phyloP scores from a whole-genome alignment of 1,140 invertebrate species.

The Drosophila malerkotliana region DNA sequence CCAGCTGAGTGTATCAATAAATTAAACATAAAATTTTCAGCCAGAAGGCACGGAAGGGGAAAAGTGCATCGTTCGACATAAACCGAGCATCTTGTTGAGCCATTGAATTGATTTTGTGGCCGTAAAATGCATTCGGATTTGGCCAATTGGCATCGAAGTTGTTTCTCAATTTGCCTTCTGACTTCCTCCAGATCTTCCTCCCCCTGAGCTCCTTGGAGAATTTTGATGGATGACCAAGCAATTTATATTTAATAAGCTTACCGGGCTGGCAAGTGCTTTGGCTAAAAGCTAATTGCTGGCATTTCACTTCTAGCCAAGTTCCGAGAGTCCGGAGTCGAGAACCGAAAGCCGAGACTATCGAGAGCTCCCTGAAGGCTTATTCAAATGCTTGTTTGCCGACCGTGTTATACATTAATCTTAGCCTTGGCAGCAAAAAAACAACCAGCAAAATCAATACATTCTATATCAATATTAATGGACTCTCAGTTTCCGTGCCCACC shows the following conservation, averaged over 20 bases:
- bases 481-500: constrained; percentile 19
- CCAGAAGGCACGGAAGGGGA: constrained; percentile 3
- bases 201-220: constrained; percentile 13
- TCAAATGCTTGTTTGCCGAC: constrained; percentile 20
- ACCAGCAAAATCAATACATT: constrained; percentile 63
- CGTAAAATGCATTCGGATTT: constrained; percentile 62
- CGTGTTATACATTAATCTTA: constrained; percentile 42
- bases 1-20: constrained; percentile 80
- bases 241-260: constrained; percentile 55
- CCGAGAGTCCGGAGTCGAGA: neutral
- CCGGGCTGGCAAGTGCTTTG: constrained; percentile 29
- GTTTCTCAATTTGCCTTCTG: constrained; percentile 45
- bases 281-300: constrained; percentile 38
- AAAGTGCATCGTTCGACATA: constrained; percentile 40
- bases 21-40: constrained; percentile 73
- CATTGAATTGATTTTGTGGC: constrained; percentile 64
- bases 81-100: constrained; percentile 49
- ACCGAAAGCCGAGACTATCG: neutral
- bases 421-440: constrained; percentile 30
- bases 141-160: constrained; percentile 43
- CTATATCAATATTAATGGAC: constrained; percentile 68
- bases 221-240: constrained; percentile 43
- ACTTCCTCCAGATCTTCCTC: constrained; percentile 1
- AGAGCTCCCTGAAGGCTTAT: constrained; percentile 19
- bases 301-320: neutral